phyloP scores from a whole-genome alignment of 2,113 vertebrate species.

The Mesitornis unicolor region DNA sequence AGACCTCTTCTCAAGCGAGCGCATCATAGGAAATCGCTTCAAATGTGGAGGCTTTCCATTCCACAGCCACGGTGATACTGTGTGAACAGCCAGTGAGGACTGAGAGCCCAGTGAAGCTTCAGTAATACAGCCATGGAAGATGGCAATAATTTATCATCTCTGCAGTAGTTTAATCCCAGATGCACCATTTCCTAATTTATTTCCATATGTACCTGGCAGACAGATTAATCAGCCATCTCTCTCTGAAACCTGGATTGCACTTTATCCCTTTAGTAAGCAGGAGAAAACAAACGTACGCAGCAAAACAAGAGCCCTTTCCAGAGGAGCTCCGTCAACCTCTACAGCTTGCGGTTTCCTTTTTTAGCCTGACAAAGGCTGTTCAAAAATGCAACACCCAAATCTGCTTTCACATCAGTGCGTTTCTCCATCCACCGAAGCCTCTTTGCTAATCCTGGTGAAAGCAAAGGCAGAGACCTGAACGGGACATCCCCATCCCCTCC shows the following conservation, averaged over 20 bases:
- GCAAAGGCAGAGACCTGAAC: neutral
- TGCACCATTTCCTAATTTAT: constrained; percentile 79
- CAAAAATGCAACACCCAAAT: constrained; percentile 6
- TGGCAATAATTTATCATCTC: constrained; percentile 78
- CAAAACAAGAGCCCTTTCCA: constrained; percentile 57
- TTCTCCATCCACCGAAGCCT: neutral
- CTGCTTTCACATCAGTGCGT: neutral
- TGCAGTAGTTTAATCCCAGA: constrained; percentile 74
- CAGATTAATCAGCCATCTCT: constrained; percentile 78
- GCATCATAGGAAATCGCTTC: constrained; percentile 34
- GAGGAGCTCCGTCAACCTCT: constrained; percentile 14
- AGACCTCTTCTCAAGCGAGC: neutral
- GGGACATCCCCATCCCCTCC: neutral
- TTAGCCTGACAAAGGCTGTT: constrained; percentile 28
- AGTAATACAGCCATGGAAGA: constrained; percentile 56
- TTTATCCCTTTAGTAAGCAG: constrained; percentile 68
- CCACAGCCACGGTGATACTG: neutral
- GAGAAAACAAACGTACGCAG: constrained; percentile 38
- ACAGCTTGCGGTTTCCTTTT: neutral
- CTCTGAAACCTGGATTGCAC: constrained; percentile 67
- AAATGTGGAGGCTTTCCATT: neutral
- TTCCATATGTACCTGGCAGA: constrained; percentile 82
- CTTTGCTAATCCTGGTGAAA: neutral
- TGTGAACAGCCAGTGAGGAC: constrained; percentile 38
- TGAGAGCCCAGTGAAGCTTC: constrained; percentile 55